A percentile compares a stretch with the other conserved stretches of the same genome.
These are phyloP conservation scores for Isaurus tuberculatus DNA, from an alignment of 92 coral and sea anemone genomes.

Conservation along the genomic window DNA sequence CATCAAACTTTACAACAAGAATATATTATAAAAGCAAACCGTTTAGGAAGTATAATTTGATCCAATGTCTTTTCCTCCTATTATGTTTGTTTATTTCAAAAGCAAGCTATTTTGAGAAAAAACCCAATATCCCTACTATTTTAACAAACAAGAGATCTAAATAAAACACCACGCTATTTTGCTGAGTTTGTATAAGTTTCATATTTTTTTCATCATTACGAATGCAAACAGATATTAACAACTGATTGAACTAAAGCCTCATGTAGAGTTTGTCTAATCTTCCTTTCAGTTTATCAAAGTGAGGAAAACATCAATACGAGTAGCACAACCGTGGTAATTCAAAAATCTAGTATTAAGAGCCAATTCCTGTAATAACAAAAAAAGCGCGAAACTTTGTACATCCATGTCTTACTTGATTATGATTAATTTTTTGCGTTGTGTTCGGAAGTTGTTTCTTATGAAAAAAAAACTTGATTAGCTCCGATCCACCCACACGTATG, in stretches of 20 bases:
- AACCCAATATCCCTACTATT: constrained; percentile 20
- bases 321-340: no score
- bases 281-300: not conserved
- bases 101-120: constrained; percentile 10
- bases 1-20: not conserved
- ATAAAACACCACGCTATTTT: not conserved
- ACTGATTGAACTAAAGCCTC: not conserved
- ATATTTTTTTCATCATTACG: not conserved
- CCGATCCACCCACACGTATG: no score
- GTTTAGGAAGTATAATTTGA: not conserved
- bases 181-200: not conserved
- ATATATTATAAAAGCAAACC: not conserved
- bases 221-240: not conserved
- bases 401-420: no score
- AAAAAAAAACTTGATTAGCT: no score
- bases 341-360: no score
- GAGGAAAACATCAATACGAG: no score
- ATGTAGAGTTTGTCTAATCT: not conserved
- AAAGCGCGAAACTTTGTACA: no score
- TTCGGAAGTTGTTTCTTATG: no score
- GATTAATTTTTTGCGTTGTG: no score
- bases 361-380: no score
- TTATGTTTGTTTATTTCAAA: not conserved
- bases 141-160: not conserved
- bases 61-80: not conserved